Evolutionary conservation across 2,113 vertebrate genomes (phyloP).

Genomic region (Scartelaos histophorus): DNA sequence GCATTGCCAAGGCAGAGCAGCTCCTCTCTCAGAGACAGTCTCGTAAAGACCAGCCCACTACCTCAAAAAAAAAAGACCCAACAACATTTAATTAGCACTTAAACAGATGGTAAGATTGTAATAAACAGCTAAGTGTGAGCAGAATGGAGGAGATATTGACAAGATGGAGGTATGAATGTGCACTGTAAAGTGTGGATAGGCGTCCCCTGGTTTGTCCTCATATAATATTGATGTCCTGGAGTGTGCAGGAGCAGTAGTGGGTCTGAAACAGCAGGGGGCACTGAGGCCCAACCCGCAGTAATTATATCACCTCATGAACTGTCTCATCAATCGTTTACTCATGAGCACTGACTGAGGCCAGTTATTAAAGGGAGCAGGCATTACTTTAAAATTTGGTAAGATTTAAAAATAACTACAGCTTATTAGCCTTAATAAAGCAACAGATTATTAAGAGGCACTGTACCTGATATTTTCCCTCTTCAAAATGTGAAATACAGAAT

Average conservation of each 20-base stretch:
- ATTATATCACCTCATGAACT: conserved; percentile 23
- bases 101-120: conserved; percentile 49
- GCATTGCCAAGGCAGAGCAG: conserved; percentile 33
- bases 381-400: too few relatives aligned
- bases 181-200: conserved; percentile 5
- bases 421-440: too few relatives aligned
- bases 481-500: too few relatives aligned
- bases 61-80: conserved; percentile 26
- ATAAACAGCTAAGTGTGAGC: conserved; percentile 34
- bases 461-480: too few relatives aligned
- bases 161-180: conserved; percentile 16
- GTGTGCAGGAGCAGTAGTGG: conserved; percentile 23
- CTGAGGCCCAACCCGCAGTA: conserved; percentile 32
- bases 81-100: conserved; percentile 46
- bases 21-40: conserved; percentile 44
- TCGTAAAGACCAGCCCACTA: conserved; percentile 36
- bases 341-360: background rate
- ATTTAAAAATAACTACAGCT: too few relatives aligned
- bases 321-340: conserved; percentile 25
- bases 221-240: conserved; percentile 56
- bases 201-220: conserved; percentile 32
- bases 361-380: conserved; percentile 5
- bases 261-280: conserved; percentile 43
- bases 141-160: conserved; percentile 17
- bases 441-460: too few relatives aligned